Conservation (phyloP, 2,888 invertebrate species). For the Dicyrtoma fusca region DNA sequence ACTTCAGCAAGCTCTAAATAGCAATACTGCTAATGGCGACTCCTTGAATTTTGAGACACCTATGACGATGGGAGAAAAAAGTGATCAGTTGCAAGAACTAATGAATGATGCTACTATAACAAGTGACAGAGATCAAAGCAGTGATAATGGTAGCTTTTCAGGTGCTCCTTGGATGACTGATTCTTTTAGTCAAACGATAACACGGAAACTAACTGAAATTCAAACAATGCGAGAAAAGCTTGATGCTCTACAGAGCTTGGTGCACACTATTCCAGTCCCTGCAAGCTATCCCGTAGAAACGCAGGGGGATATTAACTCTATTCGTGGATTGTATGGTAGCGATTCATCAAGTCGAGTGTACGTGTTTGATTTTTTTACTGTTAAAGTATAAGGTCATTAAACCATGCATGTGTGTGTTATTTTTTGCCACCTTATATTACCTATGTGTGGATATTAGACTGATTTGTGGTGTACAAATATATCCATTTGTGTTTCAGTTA, state of each 20-base stretch:
- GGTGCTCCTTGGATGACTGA: constrained; percentile 1
- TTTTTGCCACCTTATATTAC: too few species aligned
- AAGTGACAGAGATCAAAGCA: background rate
- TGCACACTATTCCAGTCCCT: constrained; percentile 25
- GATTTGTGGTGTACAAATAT: too few species aligned
- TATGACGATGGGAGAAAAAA: background rate
- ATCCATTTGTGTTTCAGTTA: too few species aligned
- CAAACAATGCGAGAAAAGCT: constrained; percentile 35
- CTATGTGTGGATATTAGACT: too few species aligned
- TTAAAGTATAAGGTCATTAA: too few species aligned
- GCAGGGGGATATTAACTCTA: background rate
- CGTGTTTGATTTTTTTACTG: background rate
- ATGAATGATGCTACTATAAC: background rate
- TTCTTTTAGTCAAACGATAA: constrained; percentile 16
- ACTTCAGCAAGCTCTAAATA: constrained; percentile 30
- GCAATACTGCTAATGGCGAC: background rate
- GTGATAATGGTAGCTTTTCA: background rate
- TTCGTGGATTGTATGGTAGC: background rate
- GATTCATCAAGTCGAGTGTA: background rate
- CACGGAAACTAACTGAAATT: constrained; percentile 25
- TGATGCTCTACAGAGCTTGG: constrained; percentile 27
- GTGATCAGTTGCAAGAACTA: constrained; percentile 23
- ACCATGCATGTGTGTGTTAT: too few species aligned
- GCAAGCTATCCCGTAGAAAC: background rate
- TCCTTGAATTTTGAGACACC: constrained; percentile 5